Percentiles rank a stretch among this genome's conserved stretches.
These are phyloP conservation scores for Sinocyclocheilus anshuiensis DNA, from an alignment of 2,113 vertebrate genomes.

Conservation along the genomic window DNA sequence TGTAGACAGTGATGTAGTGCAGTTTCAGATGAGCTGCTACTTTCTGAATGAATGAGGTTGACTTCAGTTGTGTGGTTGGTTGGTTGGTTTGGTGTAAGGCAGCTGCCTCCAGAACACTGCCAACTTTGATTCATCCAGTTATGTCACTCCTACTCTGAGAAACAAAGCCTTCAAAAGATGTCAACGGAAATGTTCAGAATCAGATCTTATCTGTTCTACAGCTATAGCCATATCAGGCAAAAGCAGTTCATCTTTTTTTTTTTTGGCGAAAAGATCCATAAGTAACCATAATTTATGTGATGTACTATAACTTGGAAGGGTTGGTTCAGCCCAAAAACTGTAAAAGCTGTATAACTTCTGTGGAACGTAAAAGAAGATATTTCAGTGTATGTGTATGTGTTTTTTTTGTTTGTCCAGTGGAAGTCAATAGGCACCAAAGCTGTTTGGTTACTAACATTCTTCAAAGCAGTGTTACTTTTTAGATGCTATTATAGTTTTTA, in stretches of 20 bases:
- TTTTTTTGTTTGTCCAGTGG: neutral
- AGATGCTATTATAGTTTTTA: neutral
- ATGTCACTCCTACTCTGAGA: conserved; percentile 5
- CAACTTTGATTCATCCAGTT: conserved; percentile 60
- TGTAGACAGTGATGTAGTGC: conserved; percentile 4
- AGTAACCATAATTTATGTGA: neutral
- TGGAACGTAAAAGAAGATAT: neutral
- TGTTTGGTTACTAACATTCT: neutral
- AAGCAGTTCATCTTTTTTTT: neutral
- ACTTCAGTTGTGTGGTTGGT: conserved; percentile 45
- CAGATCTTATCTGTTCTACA: neutral
- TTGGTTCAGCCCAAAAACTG: neutral
- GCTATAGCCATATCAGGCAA: neutral
- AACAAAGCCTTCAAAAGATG: conserved; percentile 14
- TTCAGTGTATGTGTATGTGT: neutral
- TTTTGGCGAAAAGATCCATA: neutral
- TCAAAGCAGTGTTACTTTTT: neutral
- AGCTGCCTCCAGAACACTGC: conserved; percentile 42
- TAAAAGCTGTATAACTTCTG: neutral
- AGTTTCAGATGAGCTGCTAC: neutral
- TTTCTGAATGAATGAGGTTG: conserved; percentile 28
- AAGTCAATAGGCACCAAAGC: neutral
- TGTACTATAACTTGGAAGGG: neutral
- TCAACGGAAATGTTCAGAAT: neutral
- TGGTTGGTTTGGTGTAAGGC: conserved; percentile 41